A percentile compares a stretch with the other conserved stretches of the same genome.
Conservation (phyloP, 2,888 invertebrate genomes). For the Iphiclides podalirius region DNA sequence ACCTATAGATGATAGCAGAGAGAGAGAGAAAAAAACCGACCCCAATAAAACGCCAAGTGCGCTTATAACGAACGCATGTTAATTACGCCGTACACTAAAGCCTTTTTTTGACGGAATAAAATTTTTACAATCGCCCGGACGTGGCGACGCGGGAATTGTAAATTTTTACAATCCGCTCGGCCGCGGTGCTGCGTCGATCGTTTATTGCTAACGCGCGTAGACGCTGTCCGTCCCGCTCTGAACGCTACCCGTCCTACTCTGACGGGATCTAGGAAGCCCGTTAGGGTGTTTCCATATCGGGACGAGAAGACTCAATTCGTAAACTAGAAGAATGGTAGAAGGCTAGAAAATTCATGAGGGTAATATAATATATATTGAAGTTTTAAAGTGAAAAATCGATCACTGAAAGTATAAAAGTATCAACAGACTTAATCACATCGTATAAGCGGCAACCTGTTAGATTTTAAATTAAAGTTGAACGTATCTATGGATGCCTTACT, state of each 20-base stretch:
- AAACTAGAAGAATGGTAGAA: too few relatives aligned
- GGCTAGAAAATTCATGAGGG: too few relatives aligned
- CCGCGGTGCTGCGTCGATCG: conserved; percentile 14
- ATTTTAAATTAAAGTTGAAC: too few relatives aligned
- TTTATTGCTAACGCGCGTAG: conserved; percentile 22
- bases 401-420: too few relatives aligned
- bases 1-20: too few relatives aligned
- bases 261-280: background rate
- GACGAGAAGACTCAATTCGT: too few relatives aligned
- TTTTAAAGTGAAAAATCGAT: too few relatives aligned
- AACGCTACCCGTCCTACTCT: background rate
- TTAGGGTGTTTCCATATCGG: background rate
- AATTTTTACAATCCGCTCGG: conserved; percentile 48
- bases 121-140: conserved; percentile 37
- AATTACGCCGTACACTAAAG: conserved; percentile 35
- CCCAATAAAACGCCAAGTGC: conserved; percentile 41
- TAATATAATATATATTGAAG: too few relatives aligned
- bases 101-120: conserved; percentile 36
- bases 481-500: too few relatives aligned
- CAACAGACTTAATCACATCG: too few relatives aligned
- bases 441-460: too few relatives aligned
- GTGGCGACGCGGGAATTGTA: conserved; percentile 39
- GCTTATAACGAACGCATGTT: conserved; percentile 42
- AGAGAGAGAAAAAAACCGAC: conserved; percentile 24
- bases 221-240: background rate